Base-by-base conservation (phyloP, 2,888 invertebrate genomes). In the Napeogenes sylphis region DNA sequence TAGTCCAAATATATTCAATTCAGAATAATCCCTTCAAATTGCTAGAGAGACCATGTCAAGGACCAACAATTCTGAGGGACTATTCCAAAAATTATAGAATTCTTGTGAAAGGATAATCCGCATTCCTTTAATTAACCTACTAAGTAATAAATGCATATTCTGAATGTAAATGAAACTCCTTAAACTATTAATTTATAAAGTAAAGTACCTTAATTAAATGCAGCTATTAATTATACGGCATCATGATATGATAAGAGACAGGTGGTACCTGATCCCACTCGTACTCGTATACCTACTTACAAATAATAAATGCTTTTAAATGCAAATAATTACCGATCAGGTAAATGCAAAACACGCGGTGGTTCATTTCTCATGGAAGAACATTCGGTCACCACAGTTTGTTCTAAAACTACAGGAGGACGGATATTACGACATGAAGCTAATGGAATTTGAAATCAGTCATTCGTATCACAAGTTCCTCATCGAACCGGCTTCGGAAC, bases 21-120 rank as follows among this genome's bases (percentile, higher is more conserved):
- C 89, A 88, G 87, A 90, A 90, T 90, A 88, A 74, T 86, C 87
- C 83, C 89, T 45, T 78, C 75, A 85, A 88, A 75, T 71, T 65
- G 53, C 57, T 66, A 57, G 62, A 56, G 55, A 51, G 55, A 61
- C 38, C 21, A 21, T 42, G 47, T 58, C 38, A 62, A 59, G 55
- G 60, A 60, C 61, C 62, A 38, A 51, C 59, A 64, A 77, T 83
- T 85, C 81, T 78, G 65, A 77, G 90, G 85, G 85, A 90, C 73
- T 83, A 87, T 90, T 90, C 89, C 90, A 87, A 90, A 82, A 60
- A 56, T 21, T 33, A 63, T 35, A 62, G 45, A 59, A n/a, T 57
- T 59, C 45, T 21, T 33, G 47, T 59, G 58, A 46, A 56, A 35
- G 74, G 73, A 76, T 78, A 61, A 63, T 67, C 70, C 65, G 66